A percentile compares a stretch with the other conserved stretches of the same genome.
Conservation (phyloP, 2,888 invertebrate genomes). For the Phortica okadai region DNA sequence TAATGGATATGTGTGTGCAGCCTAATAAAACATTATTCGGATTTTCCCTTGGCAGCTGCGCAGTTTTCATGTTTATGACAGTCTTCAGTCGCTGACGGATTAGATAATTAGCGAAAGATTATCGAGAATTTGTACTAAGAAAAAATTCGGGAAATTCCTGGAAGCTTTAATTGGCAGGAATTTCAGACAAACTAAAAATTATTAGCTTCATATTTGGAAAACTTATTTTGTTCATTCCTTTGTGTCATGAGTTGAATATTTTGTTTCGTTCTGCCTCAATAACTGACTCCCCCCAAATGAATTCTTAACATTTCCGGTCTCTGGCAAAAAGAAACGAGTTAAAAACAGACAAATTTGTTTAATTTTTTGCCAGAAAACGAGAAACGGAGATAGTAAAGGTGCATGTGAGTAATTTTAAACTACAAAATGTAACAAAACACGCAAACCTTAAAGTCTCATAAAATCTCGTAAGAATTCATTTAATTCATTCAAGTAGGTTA, state of each 20-base stretch:
- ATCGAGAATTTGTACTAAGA: too few species aligned
- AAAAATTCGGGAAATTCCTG: too few species aligned
- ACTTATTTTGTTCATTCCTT: background rate
- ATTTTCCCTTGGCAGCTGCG: too few species aligned
- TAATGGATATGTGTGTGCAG: too few species aligned
- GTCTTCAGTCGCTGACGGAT: too few species aligned
- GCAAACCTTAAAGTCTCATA: background rate
- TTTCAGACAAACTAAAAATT: too few species aligned
- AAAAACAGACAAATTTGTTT: background rate
- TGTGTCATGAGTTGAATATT: background rate
- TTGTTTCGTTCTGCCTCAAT: background rate
- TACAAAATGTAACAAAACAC: background rate
- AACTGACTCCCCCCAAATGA: background rate
- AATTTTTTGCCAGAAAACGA: background rate
- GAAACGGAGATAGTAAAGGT: background rate
- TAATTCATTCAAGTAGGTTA: conserved; percentile 18
- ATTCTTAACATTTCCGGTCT: background rate
- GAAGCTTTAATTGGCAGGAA: too few species aligned
- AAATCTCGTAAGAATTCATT: conserved; percentile 16
- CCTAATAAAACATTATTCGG: too few species aligned
- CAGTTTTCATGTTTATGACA: too few species aligned
- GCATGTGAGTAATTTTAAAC: background rate
- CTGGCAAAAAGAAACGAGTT: background rate
- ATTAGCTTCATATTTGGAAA: too few species aligned
- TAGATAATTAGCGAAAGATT: too few species aligned